Conservation (phyloP, 2,113 vertebrate genomes). For the Callospermophilus lateralis region DNA sequence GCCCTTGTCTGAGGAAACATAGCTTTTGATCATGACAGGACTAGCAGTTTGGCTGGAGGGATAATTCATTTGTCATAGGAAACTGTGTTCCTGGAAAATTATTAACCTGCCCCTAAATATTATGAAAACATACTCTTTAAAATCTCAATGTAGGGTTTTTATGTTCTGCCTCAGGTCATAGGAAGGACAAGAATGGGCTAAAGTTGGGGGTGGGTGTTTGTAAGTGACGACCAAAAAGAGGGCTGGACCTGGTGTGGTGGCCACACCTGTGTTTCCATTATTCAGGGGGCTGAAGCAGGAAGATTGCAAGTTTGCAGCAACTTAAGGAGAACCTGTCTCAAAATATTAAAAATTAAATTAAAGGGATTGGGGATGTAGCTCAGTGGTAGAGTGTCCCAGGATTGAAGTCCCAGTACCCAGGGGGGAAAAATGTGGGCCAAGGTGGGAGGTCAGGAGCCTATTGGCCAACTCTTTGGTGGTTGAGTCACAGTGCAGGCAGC, state of each 20-base stretch:
- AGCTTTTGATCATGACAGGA: neutral
- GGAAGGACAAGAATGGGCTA: neutral
- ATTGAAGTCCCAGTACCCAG: no score
- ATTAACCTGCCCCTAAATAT: neutral
- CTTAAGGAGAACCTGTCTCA: no score
- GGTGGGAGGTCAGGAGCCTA: neutral
- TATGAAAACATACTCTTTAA: neutral
- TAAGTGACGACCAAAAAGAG: neutral
- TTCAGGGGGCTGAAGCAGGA: no score
- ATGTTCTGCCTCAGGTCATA: neutral
- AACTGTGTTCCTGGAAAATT: conserved; percentile 2
- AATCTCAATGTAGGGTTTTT: neutral
- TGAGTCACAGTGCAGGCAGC: conserved; percentile 13
- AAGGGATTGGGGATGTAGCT: no score
- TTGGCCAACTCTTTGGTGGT: accelerated
- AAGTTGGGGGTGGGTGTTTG: neutral
- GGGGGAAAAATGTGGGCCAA: neutral
- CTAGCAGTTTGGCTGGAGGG: neutral
- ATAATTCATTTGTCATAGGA: neutral
- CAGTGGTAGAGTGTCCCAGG: no score
- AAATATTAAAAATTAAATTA: no score
- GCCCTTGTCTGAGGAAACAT: neutral
- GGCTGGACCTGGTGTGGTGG: no score
- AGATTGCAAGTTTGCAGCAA: no score
- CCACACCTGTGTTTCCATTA: no score